Base-by-base conservation (phyloP, 2,113 vertebrate genomes). In the Empidonax alnorum region DNA sequence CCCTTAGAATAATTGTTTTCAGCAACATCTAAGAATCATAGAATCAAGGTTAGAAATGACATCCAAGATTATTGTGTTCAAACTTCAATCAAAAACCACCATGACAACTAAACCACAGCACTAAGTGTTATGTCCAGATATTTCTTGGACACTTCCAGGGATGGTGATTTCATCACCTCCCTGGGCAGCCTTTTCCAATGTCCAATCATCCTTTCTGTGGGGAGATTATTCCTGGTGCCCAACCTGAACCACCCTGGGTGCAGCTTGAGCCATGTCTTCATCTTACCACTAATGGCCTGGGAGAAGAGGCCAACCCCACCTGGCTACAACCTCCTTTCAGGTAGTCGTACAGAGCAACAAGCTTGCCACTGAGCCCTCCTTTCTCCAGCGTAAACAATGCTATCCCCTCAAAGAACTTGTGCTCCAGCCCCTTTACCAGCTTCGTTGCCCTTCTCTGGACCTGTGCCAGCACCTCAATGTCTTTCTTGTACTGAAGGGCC, bases 221-320 rank as follows among this genome's bases (percentile, higher is more conserved):
- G 37, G 24, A 76, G 65, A 17, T 35, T 35, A 35, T 35, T 35
- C 35, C 35, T 35, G 35, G 35, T 35, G 35, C 35, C 35, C 35
- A 35, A 41, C 39, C 39, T 13, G 39, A 50, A 61, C 35, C 23
- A 25, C 12, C 35, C 24, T 7, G 27, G n/a, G 22, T 37, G 59
- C 24, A 61, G 27, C 21, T 41, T 58, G 12, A 69, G 14, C 14
- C 4, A 1, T 63, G 44, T 56, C 14, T 6, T 65, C 21, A 6
- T 16, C 27, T 42, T 24, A 4, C 12, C 5, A 1, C 35, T 50
- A 12, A 12, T 4, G 27, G 19, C 14, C 13, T 37, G 6, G 39
- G 20, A 39, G 20, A 89, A 50, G 33, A 50, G 10, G 7, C 2
- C 0, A 0, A 23, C 2, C 1, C 17, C 24, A 14, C 3, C 5